phyloP scores from a whole-genome alignment of 2,113 vertebrate species.

The Archilochus colubris region DNA sequence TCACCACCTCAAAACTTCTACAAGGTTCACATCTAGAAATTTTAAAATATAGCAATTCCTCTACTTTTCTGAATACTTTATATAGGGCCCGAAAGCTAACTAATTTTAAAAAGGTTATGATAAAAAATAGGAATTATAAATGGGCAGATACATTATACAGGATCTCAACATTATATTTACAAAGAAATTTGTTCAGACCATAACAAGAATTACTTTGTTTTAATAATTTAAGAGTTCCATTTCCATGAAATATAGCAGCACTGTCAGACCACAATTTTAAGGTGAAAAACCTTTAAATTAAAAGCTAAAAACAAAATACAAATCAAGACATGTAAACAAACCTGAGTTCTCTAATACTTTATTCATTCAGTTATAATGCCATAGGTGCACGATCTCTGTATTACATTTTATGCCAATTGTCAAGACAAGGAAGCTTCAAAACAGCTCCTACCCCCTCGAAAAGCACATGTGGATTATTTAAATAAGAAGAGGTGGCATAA shows the following conservation, averaged over 20 bases:
- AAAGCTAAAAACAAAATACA: not conserved
- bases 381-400: not conserved
- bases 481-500: not conserved
- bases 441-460: accelerated
- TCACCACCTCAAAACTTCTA: not conserved
- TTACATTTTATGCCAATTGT: not conserved
- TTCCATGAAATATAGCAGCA: not conserved
- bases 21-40: not conserved
- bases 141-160: not conserved
- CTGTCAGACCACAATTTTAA: not conserved
- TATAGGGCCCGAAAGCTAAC: not conserved
- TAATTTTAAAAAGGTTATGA: not conserved
- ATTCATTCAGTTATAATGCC: not conserved
- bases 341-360: not conserved
- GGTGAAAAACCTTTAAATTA: not conserved
- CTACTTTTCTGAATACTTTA: not conserved
- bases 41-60: not conserved
- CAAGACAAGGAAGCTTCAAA: not conserved
- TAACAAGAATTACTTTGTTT: not conserved
- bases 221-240: not conserved
- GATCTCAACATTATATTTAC: not conserved
- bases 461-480: not conserved
- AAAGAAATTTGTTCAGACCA: not conserved
- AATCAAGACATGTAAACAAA: not conserved
- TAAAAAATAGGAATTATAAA: not conserved